phyloP scores from a whole-genome alignment of 2,113 vertebrate genomes.

The Melanocharis versteri region DNA sequence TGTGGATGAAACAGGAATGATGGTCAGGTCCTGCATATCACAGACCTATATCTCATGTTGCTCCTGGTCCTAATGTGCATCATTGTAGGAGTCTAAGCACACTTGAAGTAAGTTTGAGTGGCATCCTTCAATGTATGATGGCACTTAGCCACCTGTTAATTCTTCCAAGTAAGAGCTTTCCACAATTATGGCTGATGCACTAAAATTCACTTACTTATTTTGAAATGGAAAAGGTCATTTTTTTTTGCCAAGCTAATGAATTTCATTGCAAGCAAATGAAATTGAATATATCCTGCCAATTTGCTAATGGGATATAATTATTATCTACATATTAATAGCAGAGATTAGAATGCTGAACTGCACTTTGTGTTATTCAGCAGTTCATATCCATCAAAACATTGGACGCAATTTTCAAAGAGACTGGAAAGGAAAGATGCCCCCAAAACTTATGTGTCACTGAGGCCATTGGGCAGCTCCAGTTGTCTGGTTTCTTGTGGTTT shows the following conservation, averaged over 20 bases:
- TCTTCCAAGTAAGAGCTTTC: background rate
- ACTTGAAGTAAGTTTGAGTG: background rate
- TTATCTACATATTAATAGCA: background rate
- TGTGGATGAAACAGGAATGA: background rate
- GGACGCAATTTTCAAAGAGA: background rate
- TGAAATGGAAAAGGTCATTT: background rate
- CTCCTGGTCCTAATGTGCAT: background rate
- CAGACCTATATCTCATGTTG: background rate
- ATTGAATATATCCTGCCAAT: background rate
- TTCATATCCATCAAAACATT: background rate
- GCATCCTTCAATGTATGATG: background rate
- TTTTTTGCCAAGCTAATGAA: conserved; percentile 12
- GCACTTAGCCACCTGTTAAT: background rate
- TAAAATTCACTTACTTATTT: background rate
- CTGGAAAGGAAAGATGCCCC: background rate
- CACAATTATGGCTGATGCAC: background rate
- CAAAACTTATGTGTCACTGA: background rate
- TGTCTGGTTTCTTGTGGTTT: background rate
- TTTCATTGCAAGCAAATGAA: background rate
- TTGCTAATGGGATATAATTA: conserved; percentile 37
- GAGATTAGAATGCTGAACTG: background rate
- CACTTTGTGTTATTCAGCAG: background rate
- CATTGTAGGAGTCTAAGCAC: background rate
- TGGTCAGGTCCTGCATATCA: background rate
- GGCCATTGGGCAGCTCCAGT: background rate